phyloP scores from a whole-genome alignment of 1,140 invertebrate genomes.

The Brachionus manjavacas region DNA sequence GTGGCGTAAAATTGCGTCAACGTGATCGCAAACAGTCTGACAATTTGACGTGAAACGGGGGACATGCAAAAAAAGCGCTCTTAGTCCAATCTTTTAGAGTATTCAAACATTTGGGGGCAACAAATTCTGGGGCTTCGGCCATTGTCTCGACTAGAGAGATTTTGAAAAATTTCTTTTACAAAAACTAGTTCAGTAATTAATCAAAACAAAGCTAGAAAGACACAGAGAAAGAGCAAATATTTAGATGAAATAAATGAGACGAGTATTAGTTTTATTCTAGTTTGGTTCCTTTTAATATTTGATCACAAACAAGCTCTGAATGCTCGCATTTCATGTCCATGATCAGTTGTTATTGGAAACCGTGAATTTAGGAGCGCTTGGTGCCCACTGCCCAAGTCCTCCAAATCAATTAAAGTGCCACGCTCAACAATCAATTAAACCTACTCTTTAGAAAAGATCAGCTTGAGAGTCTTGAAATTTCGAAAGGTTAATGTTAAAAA shows the following conservation, averaged over 20 bases:
- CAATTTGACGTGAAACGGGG: too few relatives aligned
- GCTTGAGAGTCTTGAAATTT: not conserved
- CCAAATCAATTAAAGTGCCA: not conserved
- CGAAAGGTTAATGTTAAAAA: not conserved
- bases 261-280: not conserved
- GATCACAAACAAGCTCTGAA: not conserved
- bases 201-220: conserved; percentile 2
- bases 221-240: conserved; percentile 15
- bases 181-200: conserved; percentile 31
- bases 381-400: not conserved
- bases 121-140: not conserved
- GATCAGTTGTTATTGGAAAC: not conserved
- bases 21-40: too few relatives aligned
- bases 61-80: too few relatives aligned
- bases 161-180: not conserved
- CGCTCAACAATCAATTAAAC: not conserved
- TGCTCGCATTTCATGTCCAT: not conserved
- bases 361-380: too few relatives aligned
- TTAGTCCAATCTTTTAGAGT: not conserved
- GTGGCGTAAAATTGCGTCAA: not conserved
- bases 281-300: conserved; percentile 31
- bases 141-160: not conserved
- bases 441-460: not conserved
- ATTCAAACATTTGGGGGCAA: not conserved
- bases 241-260: conserved; percentile 25